These are phyloP conservation scores for Alethe diademata DNA, from an alignment of 2,113 vertebrate species.

Conservation along the genomic window DNA sequence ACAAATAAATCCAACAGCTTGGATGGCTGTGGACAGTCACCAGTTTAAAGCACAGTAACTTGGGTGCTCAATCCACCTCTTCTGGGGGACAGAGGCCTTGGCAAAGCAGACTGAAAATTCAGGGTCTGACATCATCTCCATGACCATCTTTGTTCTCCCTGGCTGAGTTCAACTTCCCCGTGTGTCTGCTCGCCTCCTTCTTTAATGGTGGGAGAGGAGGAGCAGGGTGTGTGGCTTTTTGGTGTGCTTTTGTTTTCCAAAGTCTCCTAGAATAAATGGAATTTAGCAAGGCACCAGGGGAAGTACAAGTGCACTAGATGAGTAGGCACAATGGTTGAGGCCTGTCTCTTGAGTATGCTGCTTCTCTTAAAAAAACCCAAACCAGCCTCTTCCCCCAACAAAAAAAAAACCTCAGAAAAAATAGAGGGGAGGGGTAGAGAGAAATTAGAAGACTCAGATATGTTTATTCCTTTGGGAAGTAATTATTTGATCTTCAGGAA, in stretches of 20 bases:
- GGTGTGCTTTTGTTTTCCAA: not conserved
- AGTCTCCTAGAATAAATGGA: not conserved
- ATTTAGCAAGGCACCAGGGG: not conserved
- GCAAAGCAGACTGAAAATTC: not conserved
- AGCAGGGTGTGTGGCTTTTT: not conserved
- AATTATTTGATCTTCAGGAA: slow-evolving; percentile 58
- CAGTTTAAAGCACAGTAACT: not conserved
- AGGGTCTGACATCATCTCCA: rapidly evolving
- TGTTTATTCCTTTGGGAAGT: slow-evolving; percentile 44
- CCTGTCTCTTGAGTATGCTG: not conserved
- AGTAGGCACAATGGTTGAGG: not conserved
- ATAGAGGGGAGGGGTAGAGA: rapidly evolving
- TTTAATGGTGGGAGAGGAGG: not conserved
- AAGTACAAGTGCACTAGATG: not conserved
- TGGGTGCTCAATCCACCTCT: rapidly evolving
- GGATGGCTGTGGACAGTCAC: not conserved
- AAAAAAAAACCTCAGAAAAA: not conserved
- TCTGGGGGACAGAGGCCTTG: not conserved
- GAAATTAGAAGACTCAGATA: not conserved
- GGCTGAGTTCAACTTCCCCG: rapidly evolving
- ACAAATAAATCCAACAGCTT: not conserved
- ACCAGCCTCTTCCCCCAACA: not conserved
- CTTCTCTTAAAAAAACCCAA: not conserved
- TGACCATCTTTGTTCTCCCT: not conserved
- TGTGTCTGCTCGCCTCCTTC: not conserved